Conservation (phyloP, 2,113 vertebrate species). For the Oncorhynchus keta region DNA sequence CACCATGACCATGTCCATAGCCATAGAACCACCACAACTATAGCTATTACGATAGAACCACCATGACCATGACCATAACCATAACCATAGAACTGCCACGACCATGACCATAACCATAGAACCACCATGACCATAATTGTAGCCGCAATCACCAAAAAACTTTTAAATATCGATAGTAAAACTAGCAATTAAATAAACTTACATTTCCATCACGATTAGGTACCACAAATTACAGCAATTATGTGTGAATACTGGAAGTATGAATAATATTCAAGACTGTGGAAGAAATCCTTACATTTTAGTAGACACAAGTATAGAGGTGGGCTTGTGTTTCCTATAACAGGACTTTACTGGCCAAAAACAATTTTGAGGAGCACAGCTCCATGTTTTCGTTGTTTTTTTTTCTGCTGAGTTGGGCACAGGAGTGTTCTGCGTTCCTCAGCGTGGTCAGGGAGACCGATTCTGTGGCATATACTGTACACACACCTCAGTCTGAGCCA, state of each 20-base stretch:
- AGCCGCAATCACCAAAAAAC: constrained; percentile 43
- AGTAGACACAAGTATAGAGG: constrained; percentile 68
- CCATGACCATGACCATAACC: too few species aligned
- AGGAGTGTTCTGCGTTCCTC: constrained; percentile 58
- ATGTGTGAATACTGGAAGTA: constrained; percentile 33
- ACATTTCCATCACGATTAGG: constrained; percentile 34
- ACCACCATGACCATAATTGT: constrained; percentile 49
- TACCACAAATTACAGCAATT: constrained; percentile 30
- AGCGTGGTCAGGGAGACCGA: constrained; percentile 45
- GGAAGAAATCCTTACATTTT: constrained; percentile 65
- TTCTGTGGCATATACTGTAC: constrained; percentile 31
- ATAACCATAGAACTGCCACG: too few species aligned
- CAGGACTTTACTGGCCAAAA: constrained; percentile 69
- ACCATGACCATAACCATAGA: too few species aligned
- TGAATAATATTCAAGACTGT: constrained; percentile 58
- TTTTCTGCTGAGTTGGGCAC: constrained; percentile 71
- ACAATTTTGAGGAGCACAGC: constrained; percentile 71
- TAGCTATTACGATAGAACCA: too few species aligned
- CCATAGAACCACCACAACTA: too few species aligned
- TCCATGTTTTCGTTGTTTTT: constrained; percentile 78
- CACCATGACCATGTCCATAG: too few species aligned
- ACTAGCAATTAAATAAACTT: constrained; percentile 47
- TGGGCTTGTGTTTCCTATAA: constrained; percentile 71
- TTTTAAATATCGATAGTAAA: constrained; percentile 51
- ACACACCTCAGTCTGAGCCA: constrained; percentile 2